Percentiles rank a stretch among this genome's conserved stretches.
These are phyloP conservation scores for Malurus melanocephalus DNA, from an alignment of 2,113 vertebrate genomes.

Conservation along the genomic window DNA sequence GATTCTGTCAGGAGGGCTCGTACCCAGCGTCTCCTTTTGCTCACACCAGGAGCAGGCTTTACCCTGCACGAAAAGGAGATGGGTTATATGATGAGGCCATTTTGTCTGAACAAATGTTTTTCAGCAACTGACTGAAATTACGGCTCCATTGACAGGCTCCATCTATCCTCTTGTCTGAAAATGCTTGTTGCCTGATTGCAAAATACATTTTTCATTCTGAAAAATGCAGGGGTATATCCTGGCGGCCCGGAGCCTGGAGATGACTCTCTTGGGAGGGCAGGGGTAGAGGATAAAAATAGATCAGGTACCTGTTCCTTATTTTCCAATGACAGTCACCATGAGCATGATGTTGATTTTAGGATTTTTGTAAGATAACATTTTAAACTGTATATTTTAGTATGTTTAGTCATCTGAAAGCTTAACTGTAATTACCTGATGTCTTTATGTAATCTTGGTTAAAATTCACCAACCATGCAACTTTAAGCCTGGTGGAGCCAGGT, in stretches of 20 bases:
- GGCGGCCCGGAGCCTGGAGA: not conserved
- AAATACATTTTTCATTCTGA: not conserved
- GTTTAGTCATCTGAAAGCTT: not conserved
- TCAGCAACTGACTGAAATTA: not conserved
- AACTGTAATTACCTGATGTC: not conserved
- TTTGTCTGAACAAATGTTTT: not conserved
- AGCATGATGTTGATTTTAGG: not conserved
- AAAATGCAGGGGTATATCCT: not conserved
- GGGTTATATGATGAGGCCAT: not conserved
- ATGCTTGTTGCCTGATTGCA: not conserved
- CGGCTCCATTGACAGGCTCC: not conserved
- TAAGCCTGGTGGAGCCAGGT: not conserved
- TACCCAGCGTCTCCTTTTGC: fast-evolving
- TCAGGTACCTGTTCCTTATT: not conserved
- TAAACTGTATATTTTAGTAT: not conserved
- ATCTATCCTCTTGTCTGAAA: not conserved
- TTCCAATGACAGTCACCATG: not conserved
- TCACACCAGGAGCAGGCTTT: not conserved
- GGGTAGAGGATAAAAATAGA: not conserved
- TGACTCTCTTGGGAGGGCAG: not conserved
- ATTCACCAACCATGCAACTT: not conserved
- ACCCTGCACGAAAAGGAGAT: not conserved
- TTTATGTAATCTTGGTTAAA: not conserved
- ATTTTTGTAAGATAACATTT: not conserved
- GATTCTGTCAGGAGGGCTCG: not conserved